Percentiles rank a stretch among this genome's conserved stretches.
Evolutionary conservation across 2,797 vertebrate genomes (phyloP).

Genomic region (Intellagama lesueurii): DNA sequence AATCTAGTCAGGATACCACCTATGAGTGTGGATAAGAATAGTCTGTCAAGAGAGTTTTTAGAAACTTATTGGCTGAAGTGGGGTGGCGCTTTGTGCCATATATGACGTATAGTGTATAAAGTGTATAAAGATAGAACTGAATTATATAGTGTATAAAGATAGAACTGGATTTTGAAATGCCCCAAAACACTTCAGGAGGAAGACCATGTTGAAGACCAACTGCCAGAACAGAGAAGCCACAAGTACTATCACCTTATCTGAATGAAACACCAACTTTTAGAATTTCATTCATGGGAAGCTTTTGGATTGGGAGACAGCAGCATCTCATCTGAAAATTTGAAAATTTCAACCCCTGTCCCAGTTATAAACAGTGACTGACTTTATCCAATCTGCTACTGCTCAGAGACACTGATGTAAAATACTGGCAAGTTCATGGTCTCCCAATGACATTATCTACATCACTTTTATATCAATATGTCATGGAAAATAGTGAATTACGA

Average conservation of each 20-base stretch:
- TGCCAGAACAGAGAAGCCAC: not conserved
- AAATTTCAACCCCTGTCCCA: too few relatives aligned
- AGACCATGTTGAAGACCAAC: too few relatives aligned
- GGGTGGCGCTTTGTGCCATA: not conserved
- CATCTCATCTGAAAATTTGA: too few relatives aligned
- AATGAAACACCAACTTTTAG: not conserved
- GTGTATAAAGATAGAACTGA: not conserved
- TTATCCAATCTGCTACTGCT: not conserved
- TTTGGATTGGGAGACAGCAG: too few relatives aligned
- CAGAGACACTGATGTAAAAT: not conserved
- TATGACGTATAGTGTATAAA: too few relatives aligned
- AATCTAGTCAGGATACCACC: not conserved
- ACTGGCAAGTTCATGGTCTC: not conserved
- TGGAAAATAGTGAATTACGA: not conserved
- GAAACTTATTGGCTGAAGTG: not conserved
- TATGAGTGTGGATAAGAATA: not conserved
- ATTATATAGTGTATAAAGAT: not conserved
- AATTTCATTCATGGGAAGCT: too few relatives aligned
- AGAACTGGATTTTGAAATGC: not conserved
- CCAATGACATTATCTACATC: not conserved
- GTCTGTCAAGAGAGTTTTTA: too few relatives aligned
- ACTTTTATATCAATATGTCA: not conserved
- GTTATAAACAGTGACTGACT: too few relatives aligned
- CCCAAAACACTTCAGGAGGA: not conserved
- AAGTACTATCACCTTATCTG: not conserved